A percentile compares a stretch with the other conserved stretches of the same genome.
These are phyloP conservation scores for Helostoma temminkii DNA, from an alignment of 2,797 vertebrate species.

Conservation along the genomic window DNA sequence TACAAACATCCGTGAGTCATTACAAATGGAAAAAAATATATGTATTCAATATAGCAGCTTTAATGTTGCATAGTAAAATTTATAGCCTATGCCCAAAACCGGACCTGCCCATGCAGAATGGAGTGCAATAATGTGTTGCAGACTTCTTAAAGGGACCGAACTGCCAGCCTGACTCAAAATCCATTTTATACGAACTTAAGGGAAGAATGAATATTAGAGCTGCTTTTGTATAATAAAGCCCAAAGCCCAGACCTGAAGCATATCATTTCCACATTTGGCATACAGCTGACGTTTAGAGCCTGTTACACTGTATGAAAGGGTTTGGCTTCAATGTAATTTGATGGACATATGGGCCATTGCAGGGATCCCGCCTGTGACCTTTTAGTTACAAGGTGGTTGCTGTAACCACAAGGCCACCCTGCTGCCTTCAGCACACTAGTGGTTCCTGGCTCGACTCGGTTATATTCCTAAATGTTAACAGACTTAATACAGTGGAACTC, in stretches of 20 bases:
- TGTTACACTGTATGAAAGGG: conserved; percentile 28
- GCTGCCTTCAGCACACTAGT: conserved; percentile 43
- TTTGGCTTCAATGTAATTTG: conserved; percentile 51
- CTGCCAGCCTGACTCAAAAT: conserved; percentile 2
- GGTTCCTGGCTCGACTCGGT: conserved; percentile 54
- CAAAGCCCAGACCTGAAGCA: not conserved
- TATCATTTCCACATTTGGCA: conserved; percentile 50
- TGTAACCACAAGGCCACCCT: conserved; percentile 67
- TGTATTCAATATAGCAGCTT: conserved; percentile 1
- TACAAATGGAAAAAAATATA: not conserved
- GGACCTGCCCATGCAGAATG: not conserved
- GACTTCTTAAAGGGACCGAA: not conserved
- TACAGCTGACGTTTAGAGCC: conserved; percentile 34
- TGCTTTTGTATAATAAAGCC: conserved; percentile 8
- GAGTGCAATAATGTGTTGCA: conserved; percentile 1
- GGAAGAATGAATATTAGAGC: conserved; percentile 24
- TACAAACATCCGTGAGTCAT: not conserved
- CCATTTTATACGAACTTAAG: conserved; percentile 4
- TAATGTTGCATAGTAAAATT: not conserved
- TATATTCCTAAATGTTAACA: conserved; percentile 71
- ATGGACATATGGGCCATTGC: conserved; percentile 55
- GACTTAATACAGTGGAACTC: conserved; percentile 65
- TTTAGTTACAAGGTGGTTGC: conserved; percentile 66
- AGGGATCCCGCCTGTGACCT: conserved; percentile 58
- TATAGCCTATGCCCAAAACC: conserved; percentile 1